These are phyloP conservation scores for Crypturellus tataupa DNA, from an alignment of 2,797 vertebrate genomes.

Conservation along the genomic window DNA sequence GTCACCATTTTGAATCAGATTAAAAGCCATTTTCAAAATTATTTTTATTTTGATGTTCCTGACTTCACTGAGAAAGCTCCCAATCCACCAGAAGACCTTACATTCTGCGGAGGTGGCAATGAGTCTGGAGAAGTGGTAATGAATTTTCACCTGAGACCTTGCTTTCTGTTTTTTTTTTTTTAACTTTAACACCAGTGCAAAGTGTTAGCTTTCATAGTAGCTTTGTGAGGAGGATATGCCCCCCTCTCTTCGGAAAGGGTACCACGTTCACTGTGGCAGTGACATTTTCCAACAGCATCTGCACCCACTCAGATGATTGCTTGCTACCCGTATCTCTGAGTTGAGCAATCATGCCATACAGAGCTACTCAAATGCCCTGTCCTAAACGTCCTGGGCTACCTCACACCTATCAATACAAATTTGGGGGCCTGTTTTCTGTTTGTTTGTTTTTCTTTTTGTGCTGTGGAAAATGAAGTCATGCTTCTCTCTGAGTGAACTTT, in stretches of 20 bases:
- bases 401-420: background rate
- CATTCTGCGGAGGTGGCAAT: background rate
- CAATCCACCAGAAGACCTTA: background rate
- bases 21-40: background rate
- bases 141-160: background rate
- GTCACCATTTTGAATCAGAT: background rate
- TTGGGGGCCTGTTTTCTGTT: background rate
- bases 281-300: constrained; percentile 32
- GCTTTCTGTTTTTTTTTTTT: no score
- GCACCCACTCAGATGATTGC: background rate
- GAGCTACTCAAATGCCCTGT: background rate
- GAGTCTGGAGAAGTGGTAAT: background rate
- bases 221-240: background rate
- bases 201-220: background rate
- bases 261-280: background rate
- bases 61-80: background rate
- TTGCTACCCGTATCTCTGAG: background rate
- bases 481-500: background rate
- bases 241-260: background rate
- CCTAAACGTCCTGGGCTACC: background rate
- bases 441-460: background rate
- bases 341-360: background rate
- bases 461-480: background rate
- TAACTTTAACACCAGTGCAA: background rate
- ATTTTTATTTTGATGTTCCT: background rate